Base-by-base conservation (phyloP, 2,888 invertebrate species). In the Lagria hirta region DNA sequence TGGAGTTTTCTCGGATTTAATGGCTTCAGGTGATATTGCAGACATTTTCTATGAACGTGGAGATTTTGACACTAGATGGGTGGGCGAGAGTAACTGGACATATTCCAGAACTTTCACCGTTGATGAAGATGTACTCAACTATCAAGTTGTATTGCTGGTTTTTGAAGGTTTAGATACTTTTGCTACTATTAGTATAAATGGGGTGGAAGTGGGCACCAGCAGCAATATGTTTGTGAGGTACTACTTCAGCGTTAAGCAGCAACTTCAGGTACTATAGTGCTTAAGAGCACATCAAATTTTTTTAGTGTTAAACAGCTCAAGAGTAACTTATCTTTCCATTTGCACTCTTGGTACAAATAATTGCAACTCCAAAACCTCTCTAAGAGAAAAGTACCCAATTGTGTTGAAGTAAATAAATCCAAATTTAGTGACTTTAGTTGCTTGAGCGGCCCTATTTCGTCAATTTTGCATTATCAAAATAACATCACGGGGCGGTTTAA, bases 101-200 rank as follows among this genome's bases (percentile, higher is more conserved):
- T 95, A 89, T 62, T 73, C 71, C 0, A 77, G 21, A 37, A 69
- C 30, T 12, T 32, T 69, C 72, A 38, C 48, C 75, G 76, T 70
- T 16, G 54, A 65, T n/a, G 32, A 61, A 15, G 50, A 54, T 4
- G 28, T 69, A 13, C 51, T 72, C 28, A 53, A 61, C 43, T 62
- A 60, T 52, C 62, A 70, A 17, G 67, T 70, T 41, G 58, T 79
- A 6, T 65, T 75, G 50, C 65, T 96, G 41, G 82, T 88, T 4
- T 83, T 91, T 42, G 81, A 92, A 57, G 96, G 96, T 1, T 68
- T 96, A 27, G 96, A 97, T 66, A 94, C 95, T 0, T 77, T 89
- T 42, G 78, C 90, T 2, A 77, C 72, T n/a, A 74, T 96, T 26
- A 75, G 72, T 55, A 49, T 97, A 5, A 96, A 97, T 69, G 79